Conservation (phyloP, 1,140 invertebrate genomes). For the Brachionus calyciflorus region DNA sequence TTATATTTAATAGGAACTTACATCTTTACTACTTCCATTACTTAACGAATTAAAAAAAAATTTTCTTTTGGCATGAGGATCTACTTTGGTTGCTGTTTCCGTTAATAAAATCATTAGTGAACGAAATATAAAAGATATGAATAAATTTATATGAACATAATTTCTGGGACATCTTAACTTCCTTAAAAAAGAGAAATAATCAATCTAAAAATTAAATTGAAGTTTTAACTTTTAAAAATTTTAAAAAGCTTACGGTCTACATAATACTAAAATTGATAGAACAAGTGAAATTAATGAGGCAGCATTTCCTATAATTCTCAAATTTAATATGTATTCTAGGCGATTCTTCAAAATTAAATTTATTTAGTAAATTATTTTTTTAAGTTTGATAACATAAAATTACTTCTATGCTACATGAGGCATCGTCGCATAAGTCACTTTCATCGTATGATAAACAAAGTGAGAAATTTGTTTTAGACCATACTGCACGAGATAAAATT, state of each 20-base stretch:
- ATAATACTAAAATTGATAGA: background rate
- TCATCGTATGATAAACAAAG: background rate
- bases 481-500: background rate
- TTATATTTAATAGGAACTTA: background rate
- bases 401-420: background rate
- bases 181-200: too few species aligned
- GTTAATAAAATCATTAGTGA: background rate
- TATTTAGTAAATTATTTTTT: too few species aligned
- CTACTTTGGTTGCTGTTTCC: background rate
- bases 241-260: background rate
- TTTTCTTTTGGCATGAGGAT: background rate
- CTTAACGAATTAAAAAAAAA: slow-evolving; percentile 6
- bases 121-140: slow-evolving; percentile 14
- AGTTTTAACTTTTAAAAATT: background rate
- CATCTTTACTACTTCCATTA: background rate
- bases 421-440: background rate
- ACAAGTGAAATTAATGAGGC: slow-evolving; percentile 1
- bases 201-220: too few species aligned
- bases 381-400: too few species aligned
- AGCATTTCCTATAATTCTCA: background rate
- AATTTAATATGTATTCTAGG: background rate
- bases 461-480: slow-evolving; percentile 8
- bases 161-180: slow-evolving; percentile 45
- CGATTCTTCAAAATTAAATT: slow-evolving; percentile 17
- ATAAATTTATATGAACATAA: slow-evolving; percentile 43